A percentile compares a stretch with the other conserved stretches of the same genome.
Conservation (phyloP, 2,888 invertebrate species). For the Macrophya annulata region DNA sequence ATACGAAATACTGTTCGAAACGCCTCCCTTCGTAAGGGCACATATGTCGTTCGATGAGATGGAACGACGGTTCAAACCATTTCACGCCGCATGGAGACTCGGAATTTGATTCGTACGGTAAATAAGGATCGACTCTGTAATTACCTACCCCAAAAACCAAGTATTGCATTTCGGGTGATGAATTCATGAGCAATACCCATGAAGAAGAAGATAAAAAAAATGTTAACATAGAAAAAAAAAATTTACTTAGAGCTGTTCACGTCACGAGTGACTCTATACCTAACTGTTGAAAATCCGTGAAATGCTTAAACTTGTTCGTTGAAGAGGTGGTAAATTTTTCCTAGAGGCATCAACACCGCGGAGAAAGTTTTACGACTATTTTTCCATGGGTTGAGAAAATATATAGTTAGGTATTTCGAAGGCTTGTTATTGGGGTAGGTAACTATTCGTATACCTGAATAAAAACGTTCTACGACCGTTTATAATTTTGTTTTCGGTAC, state of each 20-base stretch:
- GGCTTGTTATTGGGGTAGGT: conserved; percentile 46
- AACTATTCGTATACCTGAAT: conserved; percentile 42
- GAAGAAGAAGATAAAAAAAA: not conserved
- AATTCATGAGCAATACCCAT: not conserved
- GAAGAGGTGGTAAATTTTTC: conserved; percentile 41
- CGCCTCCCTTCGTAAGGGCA: conserved; percentile 56
- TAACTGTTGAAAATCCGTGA: conserved; percentile 2
- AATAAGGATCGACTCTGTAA: conserved; percentile 33
- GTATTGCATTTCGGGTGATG: not conserved
- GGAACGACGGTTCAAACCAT: conserved; percentile 65
- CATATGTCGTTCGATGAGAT: conserved; percentile 69
- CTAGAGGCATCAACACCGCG: conserved; percentile 56
- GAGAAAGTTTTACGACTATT: conserved; percentile 68
- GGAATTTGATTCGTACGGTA: conserved; percentile 68
- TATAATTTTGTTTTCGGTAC: conserved; percentile 65
- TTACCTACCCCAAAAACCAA: not conserved
- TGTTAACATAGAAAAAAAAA: not conserved
- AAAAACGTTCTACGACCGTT: conserved; percentile 58
- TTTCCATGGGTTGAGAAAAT: not conserved
- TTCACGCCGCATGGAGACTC: conserved; percentile 70
- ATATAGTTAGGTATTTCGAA: not conserved
- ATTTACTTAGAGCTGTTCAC: not conserved
- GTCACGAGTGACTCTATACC: not conserved
- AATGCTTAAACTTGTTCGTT: conserved; percentile 43
- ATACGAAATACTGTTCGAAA: conserved; percentile 53